Percentiles rank a stretch among this genome's conserved stretches.
These are phyloP conservation scores for Drosophila monieri DNA, from an alignment of 2,888 invertebrate genomes.

Conservation along the genomic window DNA sequence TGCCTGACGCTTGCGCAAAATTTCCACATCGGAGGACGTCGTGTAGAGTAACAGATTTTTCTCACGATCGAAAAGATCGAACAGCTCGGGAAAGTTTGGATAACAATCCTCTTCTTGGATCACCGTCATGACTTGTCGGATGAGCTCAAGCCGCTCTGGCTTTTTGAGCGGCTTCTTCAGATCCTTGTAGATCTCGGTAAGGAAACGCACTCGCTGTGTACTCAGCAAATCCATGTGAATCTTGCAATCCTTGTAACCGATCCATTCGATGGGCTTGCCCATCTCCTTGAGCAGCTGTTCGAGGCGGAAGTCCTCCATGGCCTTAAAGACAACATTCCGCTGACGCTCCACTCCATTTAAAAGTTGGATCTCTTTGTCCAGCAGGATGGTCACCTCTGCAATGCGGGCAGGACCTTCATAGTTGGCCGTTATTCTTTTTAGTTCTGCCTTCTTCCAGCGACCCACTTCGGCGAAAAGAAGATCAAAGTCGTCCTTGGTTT, in stretches of 20 bases:
- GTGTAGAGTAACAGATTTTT: slow-evolving; percentile 79
- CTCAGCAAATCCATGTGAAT: slow-evolving; percentile 93
- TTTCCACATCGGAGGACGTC: slow-evolving; percentile 80
- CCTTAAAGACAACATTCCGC: slow-evolving; percentile 86
- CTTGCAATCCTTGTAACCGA: slow-evolving; percentile 88
- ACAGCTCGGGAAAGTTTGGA: slow-evolving; percentile 78
- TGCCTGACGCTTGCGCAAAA: slow-evolving; percentile 80
- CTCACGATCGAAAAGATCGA: slow-evolving; percentile 82
- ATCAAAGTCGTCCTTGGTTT: slow-evolving; percentile 89
- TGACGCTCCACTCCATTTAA: slow-evolving; percentile 88
- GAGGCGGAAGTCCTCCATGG: slow-evolving; percentile 86
- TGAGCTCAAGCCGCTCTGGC: slow-evolving; percentile 88
- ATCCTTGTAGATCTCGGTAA: slow-evolving; percentile 89
- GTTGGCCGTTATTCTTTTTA: slow-evolving; percentile 87
- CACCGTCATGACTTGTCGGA: slow-evolving; percentile 88
- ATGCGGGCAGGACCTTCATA: slow-evolving; percentile 89
- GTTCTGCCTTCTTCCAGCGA: slow-evolving; percentile 84
- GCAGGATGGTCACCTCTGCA: slow-evolving; percentile 88
- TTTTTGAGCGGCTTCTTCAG: slow-evolving; percentile 86
- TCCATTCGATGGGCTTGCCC: slow-evolving; percentile 90
- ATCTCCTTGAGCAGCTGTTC: slow-evolving; percentile 88
- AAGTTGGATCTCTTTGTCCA: slow-evolving; percentile 88
- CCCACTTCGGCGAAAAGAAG: slow-evolving; percentile 87
- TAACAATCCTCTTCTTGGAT: slow-evolving; percentile 82
- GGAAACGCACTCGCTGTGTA: slow-evolving; percentile 90